Percentiles rank a stretch among this genome's conserved stretches.
These are phyloP conservation scores for Eupithecia tripunctaria DNA, from an alignment of 2,888 invertebrate genomes.

Conservation along the genomic window DNA sequence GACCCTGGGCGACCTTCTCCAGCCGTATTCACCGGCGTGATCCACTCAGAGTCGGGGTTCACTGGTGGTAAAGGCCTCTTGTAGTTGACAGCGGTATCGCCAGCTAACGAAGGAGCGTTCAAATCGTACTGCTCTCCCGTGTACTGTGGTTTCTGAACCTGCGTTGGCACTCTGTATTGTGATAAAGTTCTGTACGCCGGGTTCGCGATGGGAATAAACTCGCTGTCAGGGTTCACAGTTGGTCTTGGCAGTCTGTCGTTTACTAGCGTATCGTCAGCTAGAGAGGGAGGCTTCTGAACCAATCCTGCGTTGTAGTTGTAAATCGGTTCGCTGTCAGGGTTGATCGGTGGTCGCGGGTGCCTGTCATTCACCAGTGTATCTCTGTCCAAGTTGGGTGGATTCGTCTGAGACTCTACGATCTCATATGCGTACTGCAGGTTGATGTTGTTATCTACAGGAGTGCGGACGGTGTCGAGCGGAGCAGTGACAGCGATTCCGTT, in stretches of 20 bases:
- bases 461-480: constrained; percentile 74
- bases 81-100: constrained; percentile 85
- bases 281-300: constrained; percentile 70
- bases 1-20: constrained; percentile 83
- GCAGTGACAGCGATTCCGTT: constrained; percentile 78
- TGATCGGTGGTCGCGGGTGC: constrained; percentile 86
- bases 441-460: constrained; percentile 81
- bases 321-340: constrained; percentile 87
- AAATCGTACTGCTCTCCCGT: constrained; percentile 75
- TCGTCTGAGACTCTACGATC: constrained; percentile 67
- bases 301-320: constrained; percentile 64
- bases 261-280: constrained; percentile 87
- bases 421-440: constrained; percentile 84
- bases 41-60: constrained; percentile 86
- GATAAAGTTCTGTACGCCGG: constrained; percentile 71
- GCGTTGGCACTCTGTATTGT: constrained; percentile 65
- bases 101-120: constrained; percentile 69
- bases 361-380: constrained; percentile 90
- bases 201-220: constrained; percentile 82
- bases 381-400: constrained; percentile 83
- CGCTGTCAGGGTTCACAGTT: constrained; percentile 88
- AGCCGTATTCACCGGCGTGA: constrained; percentile 77
- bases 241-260: constrained; percentile 89
- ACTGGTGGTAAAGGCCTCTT: constrained; percentile 82
- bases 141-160: constrained; percentile 68